Percentiles rank a stretch among this genome's conserved stretches.
These are phyloP conservation scores for Onychorhynchus coronatus DNA, from an alignment of 2,113 vertebrate genomes.

Conservation along the genomic window DNA sequence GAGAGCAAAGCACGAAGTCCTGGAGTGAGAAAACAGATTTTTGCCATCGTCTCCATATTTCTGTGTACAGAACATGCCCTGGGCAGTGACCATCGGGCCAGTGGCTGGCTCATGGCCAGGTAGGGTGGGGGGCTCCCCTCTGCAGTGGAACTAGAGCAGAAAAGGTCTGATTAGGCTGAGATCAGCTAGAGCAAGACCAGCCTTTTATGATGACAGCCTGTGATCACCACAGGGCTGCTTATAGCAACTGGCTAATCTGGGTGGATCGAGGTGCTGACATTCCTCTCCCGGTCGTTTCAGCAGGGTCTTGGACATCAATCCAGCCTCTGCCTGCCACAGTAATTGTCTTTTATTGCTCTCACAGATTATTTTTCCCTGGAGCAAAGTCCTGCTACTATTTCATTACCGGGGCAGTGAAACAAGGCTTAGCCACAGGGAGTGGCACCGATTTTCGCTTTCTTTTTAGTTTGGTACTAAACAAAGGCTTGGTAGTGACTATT, in stretches of 20 bases:
- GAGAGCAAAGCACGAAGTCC: not conserved
- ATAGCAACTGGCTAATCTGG: not conserved
- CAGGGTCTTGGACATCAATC: not conserved
- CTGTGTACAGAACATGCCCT: not conserved
- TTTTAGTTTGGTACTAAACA: not conserved
- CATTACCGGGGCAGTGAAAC: not conserved
- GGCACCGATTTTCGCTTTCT: not conserved
- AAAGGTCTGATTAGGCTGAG: not conserved
- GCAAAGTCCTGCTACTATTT: not conserved
- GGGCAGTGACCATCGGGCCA: accelerated
- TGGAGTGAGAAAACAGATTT: not conserved
- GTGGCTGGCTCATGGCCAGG: not conserved
- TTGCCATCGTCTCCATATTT: not conserved
- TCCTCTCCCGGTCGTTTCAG: not conserved
- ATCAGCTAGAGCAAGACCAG: not conserved
- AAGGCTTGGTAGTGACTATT: not conserved
- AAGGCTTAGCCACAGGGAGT: not conserved
- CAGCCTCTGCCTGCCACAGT: not conserved
- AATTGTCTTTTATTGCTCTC: not conserved
- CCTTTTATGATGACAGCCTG: not conserved
- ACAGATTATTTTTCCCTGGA: not conserved
- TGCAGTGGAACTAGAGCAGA: not conserved
- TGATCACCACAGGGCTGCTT: not conserved
- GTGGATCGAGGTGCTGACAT: not conserved
- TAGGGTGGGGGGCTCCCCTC: not conserved